Evolutionary conservation across 2,888 invertebrate genomes (phyloP), one percentile per base, ranked within the genome.

Genomic region (Odontocerum albicorne): DNA sequence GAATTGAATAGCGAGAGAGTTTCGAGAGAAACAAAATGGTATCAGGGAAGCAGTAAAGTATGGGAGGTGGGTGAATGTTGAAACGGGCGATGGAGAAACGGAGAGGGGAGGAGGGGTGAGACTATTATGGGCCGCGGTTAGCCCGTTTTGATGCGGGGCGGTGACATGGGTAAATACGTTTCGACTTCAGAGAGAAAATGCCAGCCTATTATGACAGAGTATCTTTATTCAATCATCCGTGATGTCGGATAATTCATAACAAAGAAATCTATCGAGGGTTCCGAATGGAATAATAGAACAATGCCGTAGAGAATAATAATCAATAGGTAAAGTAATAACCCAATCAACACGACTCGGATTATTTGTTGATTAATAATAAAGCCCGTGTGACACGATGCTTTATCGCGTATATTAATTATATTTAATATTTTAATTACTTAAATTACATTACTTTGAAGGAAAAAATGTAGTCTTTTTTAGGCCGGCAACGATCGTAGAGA

Each of bases 11-110:
- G 55, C 49, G 35, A 35, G 49, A 53, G 52, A 54, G 43, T 51
- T 57, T 45, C 54, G 46, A 20, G 38, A 54, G 39, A 60, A 57
- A 54, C 51, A 57, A 60, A 57, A 52, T 49, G 52, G 59, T 47
- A 55, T 46, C 32, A 32, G 59, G 50, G n/a, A 22, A 33, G 43
- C 44, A 44, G 39, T 12, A 36, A 27, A 15, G n/a, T 22, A 13
- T 22, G 10, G n/a, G n/a, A n/a, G n/a, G n/a, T n/a, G n/a, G n/a
- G n/a, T n/a, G n/a, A n/a, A n/a, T n/a, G n/a, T n/a, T n/a, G n/a
- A n/a, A n/a, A n/a, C 19, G 50, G 21, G 35, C 15, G 55, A 33
- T 32, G 42, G 55, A 44, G 4, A 6, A 7, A 7, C 42, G 22
- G 13, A 1, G 17, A 15, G 15, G 27, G 36, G 35, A 22, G 33